Evolutionary conservation across 2,888 invertebrate genomes (phyloP).

Genomic region (Morpho achilles): DNA sequence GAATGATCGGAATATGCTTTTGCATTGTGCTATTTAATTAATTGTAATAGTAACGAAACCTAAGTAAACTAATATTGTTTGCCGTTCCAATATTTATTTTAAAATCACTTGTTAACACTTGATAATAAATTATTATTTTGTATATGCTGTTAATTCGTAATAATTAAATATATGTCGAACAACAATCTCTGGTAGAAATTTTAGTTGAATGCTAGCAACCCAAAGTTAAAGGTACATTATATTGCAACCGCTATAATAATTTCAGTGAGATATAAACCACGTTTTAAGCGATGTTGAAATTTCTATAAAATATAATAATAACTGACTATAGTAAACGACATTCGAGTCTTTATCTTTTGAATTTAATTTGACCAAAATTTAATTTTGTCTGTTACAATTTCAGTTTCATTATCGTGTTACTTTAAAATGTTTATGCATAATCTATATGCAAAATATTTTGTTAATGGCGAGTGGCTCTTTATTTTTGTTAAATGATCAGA

Average conservation of each 20-base stretch:
- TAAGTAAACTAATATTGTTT: slow-evolving; percentile 8
- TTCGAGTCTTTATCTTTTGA: too few species aligned
- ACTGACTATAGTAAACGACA: too few species aligned
- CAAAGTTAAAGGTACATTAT: slow-evolving; percentile 1
- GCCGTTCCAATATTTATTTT: slow-evolving; percentile 1
- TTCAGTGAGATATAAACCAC: too few species aligned
- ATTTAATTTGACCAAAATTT: too few species aligned
- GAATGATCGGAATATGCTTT: slow-evolving; percentile 44
- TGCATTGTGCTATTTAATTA: slow-evolving; percentile 23
- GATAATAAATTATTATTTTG: slow-evolving; percentile 1
- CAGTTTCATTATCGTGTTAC: too few species aligned
- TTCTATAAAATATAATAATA: too few species aligned
- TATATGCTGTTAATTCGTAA: slow-evolving; percentile 3
- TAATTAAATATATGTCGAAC: neutral
- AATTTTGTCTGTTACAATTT: too few species aligned
- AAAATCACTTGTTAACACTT: neutral
- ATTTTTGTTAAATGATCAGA: too few species aligned
- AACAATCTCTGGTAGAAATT: slow-evolving; percentile 12
- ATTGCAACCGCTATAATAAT: neutral
- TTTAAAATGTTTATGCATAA: too few species aligned
- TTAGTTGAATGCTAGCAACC: slow-evolving; percentile 22
- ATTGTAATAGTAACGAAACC: neutral
- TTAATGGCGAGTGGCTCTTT: too few species aligned
- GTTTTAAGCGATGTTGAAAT: too few species aligned
- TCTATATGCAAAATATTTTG: too few species aligned